Conservation (phyloP, 2,888 invertebrate genomes). For the Aelia acuminata region DNA sequence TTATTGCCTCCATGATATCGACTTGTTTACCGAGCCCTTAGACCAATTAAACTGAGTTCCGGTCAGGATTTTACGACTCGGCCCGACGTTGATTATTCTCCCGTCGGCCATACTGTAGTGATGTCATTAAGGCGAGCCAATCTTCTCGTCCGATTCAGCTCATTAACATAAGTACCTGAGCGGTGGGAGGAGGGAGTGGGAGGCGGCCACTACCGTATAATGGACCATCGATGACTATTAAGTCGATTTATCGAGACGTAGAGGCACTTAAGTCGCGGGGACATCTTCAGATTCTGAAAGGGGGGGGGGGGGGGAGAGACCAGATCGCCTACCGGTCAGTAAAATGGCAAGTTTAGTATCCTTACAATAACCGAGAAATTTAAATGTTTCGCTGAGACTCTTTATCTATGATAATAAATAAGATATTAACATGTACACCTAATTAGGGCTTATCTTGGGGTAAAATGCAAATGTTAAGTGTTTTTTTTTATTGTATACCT, state of each 20-base stretch:
- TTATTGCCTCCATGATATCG: conserved; percentile 3
- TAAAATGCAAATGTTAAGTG: background rate
- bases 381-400: background rate
- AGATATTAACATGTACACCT: conserved; percentile 5
- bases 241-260: conserved; percentile 49
- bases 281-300: background rate
- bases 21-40: conserved; percentile 27
- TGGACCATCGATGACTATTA: conserved; percentile 52
- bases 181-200: conserved; percentile 29
- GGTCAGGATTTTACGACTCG: background rate
- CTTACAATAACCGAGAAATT: background rate
- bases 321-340: background rate
- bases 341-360: conserved; percentile 18
- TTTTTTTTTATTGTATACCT: background rate
- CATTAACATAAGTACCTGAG: conserved; percentile 35
- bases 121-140: conserved; percentile 46
- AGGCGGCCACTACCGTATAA: conserved; percentile 55
- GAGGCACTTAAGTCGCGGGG: conserved; percentile 4
- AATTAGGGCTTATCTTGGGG: background rate
- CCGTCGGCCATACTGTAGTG: background rate
- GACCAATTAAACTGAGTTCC: conserved; percentile 16
- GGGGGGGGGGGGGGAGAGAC: background rate
- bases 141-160: conserved; percentile 30
- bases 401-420: conserved; percentile 4
- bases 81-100: background rate